These are phyloP conservation scores for Menidia beryllina DNA, from an alignment of 2,113 vertebrate genomes.

Conservation along the genomic window DNA sequence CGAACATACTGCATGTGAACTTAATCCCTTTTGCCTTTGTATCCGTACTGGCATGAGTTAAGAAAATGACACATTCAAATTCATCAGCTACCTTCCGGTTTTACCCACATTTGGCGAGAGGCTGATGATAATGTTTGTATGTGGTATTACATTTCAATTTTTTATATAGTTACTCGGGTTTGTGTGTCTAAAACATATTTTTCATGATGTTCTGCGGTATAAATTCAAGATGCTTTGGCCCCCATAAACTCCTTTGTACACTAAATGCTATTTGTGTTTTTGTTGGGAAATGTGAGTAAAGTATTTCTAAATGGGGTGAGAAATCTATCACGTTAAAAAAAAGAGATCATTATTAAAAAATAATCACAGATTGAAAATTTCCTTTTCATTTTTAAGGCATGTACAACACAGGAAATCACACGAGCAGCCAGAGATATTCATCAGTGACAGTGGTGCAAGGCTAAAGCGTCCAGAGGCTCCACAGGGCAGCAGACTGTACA, in stretches of 20 bases:
- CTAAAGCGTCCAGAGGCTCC: slow-evolving; percentile 18
- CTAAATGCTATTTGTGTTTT: background rate
- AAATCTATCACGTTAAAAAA: slow-evolving; percentile 5
- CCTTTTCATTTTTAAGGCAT: background rate
- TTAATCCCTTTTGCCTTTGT: no score
- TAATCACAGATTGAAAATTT: no score
- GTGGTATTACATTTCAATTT: no score
- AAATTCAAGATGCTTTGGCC: background rate
- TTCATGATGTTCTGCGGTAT: background rate
- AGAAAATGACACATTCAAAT: no score
- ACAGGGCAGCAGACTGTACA: slow-evolving; percentile 21
- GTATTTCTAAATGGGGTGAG: background rate
- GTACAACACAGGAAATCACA: slow-evolving; percentile 9
- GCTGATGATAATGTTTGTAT: no score
- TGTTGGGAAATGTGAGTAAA: background rate
- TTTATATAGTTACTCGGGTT: no score
- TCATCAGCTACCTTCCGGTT: no score
- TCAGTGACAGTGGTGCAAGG: slow-evolving; percentile 30
- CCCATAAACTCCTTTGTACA: background rate
- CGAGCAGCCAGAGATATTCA: slow-evolving; percentile 34
- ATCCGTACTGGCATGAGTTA: no score
- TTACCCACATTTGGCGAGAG: no score
- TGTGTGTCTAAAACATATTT: background rate
- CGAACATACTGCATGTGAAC: no score
- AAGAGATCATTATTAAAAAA: no score